Evolutionary conservation across 2,888 invertebrate genomes (phyloP).

Genomic region (Tyria jacobaeae): DNA sequence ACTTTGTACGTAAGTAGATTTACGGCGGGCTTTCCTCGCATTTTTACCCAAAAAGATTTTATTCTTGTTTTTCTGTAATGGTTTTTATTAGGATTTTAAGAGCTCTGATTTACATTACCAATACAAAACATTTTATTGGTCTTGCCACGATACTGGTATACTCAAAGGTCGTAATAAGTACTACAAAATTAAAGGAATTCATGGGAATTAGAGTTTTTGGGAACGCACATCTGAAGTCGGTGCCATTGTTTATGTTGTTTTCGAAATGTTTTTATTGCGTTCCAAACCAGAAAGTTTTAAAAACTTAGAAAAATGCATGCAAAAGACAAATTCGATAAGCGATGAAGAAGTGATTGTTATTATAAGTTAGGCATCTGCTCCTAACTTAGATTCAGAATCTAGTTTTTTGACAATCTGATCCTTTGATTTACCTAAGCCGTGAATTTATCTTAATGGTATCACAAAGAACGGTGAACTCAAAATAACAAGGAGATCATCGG

Average conservation of each 20-base stretch:
- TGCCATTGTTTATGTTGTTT: slow-evolving; percentile 29
- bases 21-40: slow-evolving; percentile 75
- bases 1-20: slow-evolving; percentile 86
- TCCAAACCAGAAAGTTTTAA: slow-evolving; percentile 15
- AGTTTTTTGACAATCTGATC: slow-evolving; percentile 49
- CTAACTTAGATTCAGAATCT: background rate
- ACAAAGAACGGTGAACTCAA: slow-evolving; percentile 74
- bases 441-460: slow-evolving; percentile 73
- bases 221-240: slow-evolving; percentile 21
- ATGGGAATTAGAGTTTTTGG: slow-evolving; percentile 36
- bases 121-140: slow-evolving; percentile 61
- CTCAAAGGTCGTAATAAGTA: slow-evolving; percentile 42
- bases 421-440: slow-evolving; percentile 68
- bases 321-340: background rate
- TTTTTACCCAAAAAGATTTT: slow-evolving; percentile 64
- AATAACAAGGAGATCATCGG: slow-evolving; percentile 69
- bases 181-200: slow-evolving; percentile 42
- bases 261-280: slow-evolving; percentile 24
- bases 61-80: slow-evolving; percentile 70
- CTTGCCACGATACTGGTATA: slow-evolving; percentile 52
- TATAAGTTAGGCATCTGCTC: too few species aligned
- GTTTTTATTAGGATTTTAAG: slow-evolving; percentile 72
- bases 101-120: slow-evolving; percentile 69
- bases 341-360: background rate
- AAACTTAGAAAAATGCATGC: background rate